phyloP scores from a whole-genome alignment of 2,797 vertebrate species.

The Scleropages formosus region DNA sequence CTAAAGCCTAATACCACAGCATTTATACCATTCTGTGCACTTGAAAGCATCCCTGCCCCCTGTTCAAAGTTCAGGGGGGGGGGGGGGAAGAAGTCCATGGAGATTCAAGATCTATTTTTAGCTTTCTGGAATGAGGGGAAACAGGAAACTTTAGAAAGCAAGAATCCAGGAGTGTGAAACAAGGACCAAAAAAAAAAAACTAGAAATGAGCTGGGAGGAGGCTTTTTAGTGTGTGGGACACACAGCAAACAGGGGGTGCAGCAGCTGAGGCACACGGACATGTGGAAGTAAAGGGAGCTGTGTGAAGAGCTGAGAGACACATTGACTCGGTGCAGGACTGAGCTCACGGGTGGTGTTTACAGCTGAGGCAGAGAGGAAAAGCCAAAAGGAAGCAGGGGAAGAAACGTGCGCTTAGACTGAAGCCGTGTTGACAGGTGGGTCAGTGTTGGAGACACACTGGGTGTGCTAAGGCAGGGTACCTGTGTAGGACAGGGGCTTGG shows the following conservation, averaged over 20 bases:
- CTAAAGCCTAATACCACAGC: too few species aligned
- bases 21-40: too few species aligned
- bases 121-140: background rate
- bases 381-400: too few species aligned
- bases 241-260: background rate
- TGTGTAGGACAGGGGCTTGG: conserved; percentile 85
- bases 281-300: too few species aligned
- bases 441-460: background rate
- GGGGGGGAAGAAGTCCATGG: too few species aligned
- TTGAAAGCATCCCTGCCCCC: too few species aligned
- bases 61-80: too few species aligned
- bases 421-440: background rate
- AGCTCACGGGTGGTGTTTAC: too few species aligned
- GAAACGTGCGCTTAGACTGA: background rate
- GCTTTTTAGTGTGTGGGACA: background rate
- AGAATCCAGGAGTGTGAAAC: background rate
- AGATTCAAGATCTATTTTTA: background rate
- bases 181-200: background rate
- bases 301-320: too few species aligned
- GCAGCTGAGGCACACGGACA: too few species aligned
- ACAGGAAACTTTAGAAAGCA: background rate
- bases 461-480: conserved; percentile 58
- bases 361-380: too few species aligned
- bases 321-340: too few species aligned
- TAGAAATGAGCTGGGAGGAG: background rate